phyloP scores from a whole-genome alignment of 2,888 invertebrate genomes.

The Ferrisia virgata region DNA sequence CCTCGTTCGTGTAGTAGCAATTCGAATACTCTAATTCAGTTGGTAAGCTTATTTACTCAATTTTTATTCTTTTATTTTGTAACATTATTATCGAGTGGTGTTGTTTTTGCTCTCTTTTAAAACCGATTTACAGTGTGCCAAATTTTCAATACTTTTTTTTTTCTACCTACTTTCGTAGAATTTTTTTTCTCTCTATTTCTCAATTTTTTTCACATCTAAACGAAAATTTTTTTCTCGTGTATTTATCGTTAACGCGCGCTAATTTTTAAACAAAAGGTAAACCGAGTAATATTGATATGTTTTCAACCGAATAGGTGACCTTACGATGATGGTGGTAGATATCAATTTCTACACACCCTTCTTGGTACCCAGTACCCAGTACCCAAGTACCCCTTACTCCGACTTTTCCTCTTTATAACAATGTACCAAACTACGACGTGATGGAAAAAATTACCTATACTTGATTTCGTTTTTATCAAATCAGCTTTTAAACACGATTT shows the following conservation, averaged over 20 bases:
- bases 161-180: neutral
- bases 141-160: neutral
- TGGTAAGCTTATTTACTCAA: conserved; percentile 15
- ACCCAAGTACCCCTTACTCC: too few species aligned
- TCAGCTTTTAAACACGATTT: neutral
- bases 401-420: too few species aligned
- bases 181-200: neutral
- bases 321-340: too few species aligned
- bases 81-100: neutral
- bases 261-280: too few species aligned
- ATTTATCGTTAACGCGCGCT: neutral
- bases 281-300: too few species aligned
- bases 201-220: neutral
- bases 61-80: neutral
- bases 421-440: too few species aligned
- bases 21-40: conserved; percentile 3
- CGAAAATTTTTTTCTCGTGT: neutral
- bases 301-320: too few species aligned
- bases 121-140: neutral
- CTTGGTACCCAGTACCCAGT: too few species aligned
- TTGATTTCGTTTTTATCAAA: conserved; percentile 5
- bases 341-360: too few species aligned
- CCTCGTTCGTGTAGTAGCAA: neutral
- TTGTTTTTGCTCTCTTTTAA: conserved; percentile 7
- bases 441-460: neutral